These are phyloP conservation scores for Patagioenas fasciata DNA, from an alignment of 2,113 vertebrate species.

Conservation along the genomic window DNA sequence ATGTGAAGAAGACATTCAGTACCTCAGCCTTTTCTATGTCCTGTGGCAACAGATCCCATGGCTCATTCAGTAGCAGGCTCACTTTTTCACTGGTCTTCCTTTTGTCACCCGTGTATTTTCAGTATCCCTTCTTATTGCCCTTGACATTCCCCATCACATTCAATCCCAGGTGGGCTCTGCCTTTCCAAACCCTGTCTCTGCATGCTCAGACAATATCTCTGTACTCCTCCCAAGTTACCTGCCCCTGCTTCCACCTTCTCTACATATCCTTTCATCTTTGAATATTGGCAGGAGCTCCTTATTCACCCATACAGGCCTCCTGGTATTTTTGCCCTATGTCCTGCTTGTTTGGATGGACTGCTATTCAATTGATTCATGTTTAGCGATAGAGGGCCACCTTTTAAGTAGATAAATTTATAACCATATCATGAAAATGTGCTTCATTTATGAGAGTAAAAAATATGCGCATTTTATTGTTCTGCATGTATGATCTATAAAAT, in stretches of 20 bases:
- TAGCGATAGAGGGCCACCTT: background rate
- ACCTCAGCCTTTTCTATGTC: background rate
- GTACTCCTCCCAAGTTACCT: background rate
- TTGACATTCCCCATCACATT: background rate
- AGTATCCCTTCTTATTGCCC: background rate
- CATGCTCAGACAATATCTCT: background rate
- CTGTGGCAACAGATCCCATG: background rate
- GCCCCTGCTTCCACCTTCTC: background rate
- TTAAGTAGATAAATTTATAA: background rate
- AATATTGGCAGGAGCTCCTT: background rate
- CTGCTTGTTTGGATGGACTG: background rate
- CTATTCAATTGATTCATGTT: background rate
- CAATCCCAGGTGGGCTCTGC: background rate
- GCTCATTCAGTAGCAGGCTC: background rate
- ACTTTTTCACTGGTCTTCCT: background rate
- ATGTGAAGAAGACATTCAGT: background rate
- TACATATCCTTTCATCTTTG: background rate
- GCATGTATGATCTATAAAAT: background rate
- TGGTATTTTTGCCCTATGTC: background rate
- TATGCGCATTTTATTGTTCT: background rate
- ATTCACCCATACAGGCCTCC: background rate
- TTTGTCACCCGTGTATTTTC: background rate
- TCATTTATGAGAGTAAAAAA: background rate
- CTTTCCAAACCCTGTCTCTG: background rate
- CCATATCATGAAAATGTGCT: background rate